Evolutionary conservation across 2,888 invertebrate species (phyloP), one percentile per base, ranked within the genome.

Genomic region (Erebia palarica): DNA sequence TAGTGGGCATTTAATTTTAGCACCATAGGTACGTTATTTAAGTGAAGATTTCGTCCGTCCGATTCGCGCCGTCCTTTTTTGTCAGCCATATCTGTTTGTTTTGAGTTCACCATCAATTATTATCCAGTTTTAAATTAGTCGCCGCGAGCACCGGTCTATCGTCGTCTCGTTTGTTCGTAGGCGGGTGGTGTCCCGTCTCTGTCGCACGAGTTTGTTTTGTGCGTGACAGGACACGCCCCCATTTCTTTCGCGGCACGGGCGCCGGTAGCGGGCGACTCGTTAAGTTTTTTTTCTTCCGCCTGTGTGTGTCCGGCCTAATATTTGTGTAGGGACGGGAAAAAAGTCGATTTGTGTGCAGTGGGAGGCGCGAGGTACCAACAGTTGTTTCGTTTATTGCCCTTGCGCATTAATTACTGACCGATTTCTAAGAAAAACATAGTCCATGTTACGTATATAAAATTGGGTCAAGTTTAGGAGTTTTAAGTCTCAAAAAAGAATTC

Each of bases 81-180:
- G 90, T 92, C 90, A 86, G 91, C 89, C 90, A 90, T 90, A 82
- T 90, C 89, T 92, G 92, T 93, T 92, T 92, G 91, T 91, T 93
- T 93, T 91, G 88, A 89, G 87, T 84, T 88, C 89, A 85, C 86
- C 90, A 88, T 92, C 92, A 92, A 91, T 92, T 91, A 91, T 91
- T 89, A 90, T 89, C 86, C 85, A 84, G 89, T 91, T 92, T 91
- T 88, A 90, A 91, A 92, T 91, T 90, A 91, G 88, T 84, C 78
- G 84, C 79, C 74, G 86, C 82, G 82, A 82, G 83, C 90, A 87
- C 86, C 87, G 86, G 88, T 81, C 85, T 83, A 75, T 80, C 78
- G 78, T 80, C 77, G 84, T 89, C 87, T 81, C 83, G 77, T 10
- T 78, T 73, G 68, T 77, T 72, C 72, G 79, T 71, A 73, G 70